Evolutionary conservation across 2,797 vertebrate species (phyloP), one percentile per base, ranked within the genome.

Genomic region (Atherinosoma microstoma): DNA sequence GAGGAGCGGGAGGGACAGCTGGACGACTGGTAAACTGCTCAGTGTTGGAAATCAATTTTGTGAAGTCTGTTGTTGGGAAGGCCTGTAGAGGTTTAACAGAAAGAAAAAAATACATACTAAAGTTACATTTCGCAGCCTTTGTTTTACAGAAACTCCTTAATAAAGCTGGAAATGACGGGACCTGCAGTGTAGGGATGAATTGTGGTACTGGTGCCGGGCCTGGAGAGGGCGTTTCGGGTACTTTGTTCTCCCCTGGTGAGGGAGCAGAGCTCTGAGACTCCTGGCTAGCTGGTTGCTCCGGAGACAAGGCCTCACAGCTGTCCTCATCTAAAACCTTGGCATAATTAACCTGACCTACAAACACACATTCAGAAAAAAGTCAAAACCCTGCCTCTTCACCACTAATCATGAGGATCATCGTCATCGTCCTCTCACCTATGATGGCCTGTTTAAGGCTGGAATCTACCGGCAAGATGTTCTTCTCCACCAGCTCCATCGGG

Each of bases 401-500:
- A n/a, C 45, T 10, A 47, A 47, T 2, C 38, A 2, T 40, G 6
- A 2, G 12, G 24, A 18, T 32, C 11, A n/a, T 8, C 11, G 16
- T 8, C 24, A 53, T 36, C 30, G 13, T 4, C 22, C 9, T 73
- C 80, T 96, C 94, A 95, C 98, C 98, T 89, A 97, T 98, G 72
- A 99, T 98, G 20, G 97, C 98, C 91, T 98, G 96, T 88, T 99
- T 99, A 32, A 99, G 93, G 1, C 93, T 98, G 80, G 96, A 97
- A 77, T 98, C 97, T 47, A 99, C 98, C 0, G 98, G 97, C 61
- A 99, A 91, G 88, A 99, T 99, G 91, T 99, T 99, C 82, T 99
- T 99, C 94, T 98, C 97, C 69, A 99, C 96, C 84, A 99, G 94
- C 89, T 99, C 98, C 97, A 99, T 96, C 1, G 98, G 98, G 1